Evolutionary conservation across 1,140 invertebrate species (phyloP), one percentile per base, ranked within the genome.

Genomic region (Druon quercuslanigerum): DNA sequence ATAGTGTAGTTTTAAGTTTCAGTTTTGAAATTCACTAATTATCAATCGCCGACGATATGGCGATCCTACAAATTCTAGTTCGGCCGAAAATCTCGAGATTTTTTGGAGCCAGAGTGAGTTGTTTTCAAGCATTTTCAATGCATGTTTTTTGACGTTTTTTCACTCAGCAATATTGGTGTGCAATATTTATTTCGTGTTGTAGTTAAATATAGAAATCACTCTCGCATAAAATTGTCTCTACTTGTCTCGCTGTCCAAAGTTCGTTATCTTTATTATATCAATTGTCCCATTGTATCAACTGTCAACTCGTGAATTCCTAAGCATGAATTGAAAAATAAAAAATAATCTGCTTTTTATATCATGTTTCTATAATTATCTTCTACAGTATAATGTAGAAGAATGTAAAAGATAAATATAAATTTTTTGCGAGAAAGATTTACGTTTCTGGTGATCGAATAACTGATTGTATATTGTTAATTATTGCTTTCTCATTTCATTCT

Each of bases 41-140:
- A 81, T 75, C 76, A 25, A 66, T 50, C 46, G 46, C 72, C 16
- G 0, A 9, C 60, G 25, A 73, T 79, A 88, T 88, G 85, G 78
- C 85, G 76, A 87, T 87, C 70, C 82, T 84, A 72, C 86, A 87
- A 81, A 84, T 87, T 76, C 76, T 88, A 33, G 78, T 84, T 50
- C 84, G 86, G 2, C 79, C 87, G 20, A 75, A 81, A 72, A 80
- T 88, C 77, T 71, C 81, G 3, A 87, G 80, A 71, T 82, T 86
- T 66, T 79, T 84, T 51, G 86, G 87, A 78, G 75, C 82, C 50
- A 83, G 86, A 82, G 87, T 88, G 73, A 88, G 87, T 88, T 80
- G 40, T 72, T 77, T 74, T 71, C 78, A 74, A 73, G 71, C 12
- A 74, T 56, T 54, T n/a, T 57, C 25, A 2, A 50, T 14, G 12